These are phyloP conservation scores for Venusia cambrica DNA, from an alignment of 2,888 invertebrate genomes.

Conservation along the genomic window DNA sequence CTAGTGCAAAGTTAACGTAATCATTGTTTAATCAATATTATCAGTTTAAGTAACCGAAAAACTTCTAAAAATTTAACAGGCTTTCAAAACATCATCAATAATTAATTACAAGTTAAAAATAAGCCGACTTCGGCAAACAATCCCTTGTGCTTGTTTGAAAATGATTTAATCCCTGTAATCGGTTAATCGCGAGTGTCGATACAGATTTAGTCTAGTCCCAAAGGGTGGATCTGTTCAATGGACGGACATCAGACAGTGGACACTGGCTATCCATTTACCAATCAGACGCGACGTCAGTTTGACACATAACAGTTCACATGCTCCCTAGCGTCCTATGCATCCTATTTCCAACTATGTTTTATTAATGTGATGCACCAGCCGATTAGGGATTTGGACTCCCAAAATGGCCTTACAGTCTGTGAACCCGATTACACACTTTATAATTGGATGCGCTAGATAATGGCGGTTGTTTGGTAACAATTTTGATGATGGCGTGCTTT, in stretches of 20 bases:
- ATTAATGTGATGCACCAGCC: conserved; percentile 17
- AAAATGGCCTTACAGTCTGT: conserved; percentile 17
- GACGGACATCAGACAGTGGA: conserved; percentile 48
- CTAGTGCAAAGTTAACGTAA: too few relatives aligned
- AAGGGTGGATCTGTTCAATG: conserved; percentile 42
- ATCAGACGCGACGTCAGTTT: conserved; percentile 50
- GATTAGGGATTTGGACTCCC: conserved; percentile 21
- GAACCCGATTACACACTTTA: conserved; percentile 21
- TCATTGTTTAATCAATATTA: too few relatives aligned
- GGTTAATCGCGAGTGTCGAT: conserved; percentile 43
- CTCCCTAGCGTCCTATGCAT: conserved; percentile 31
- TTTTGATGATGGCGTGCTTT: conserved; percentile 3
- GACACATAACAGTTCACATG: conserved; percentile 49
- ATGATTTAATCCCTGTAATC: conserved; percentile 26
- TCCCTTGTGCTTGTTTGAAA: not conserved
- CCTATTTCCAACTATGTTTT: conserved; percentile 16
- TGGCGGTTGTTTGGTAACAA: not conserved
- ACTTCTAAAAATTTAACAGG: too few relatives aligned
- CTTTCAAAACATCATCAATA: not conserved
- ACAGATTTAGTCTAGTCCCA: conserved; percentile 48
- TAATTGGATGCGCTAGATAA: conserved; percentile 17
- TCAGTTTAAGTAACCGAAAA: too few relatives aligned
- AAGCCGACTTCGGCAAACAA: too few relatives aligned
- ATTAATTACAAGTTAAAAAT: too few relatives aligned
- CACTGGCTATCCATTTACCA: conserved; percentile 55